Percentiles rank a stretch among this genome's conserved stretches.
Conservation (phyloP, 1,140 invertebrate species). For the Colletes latitarsis region DNA sequence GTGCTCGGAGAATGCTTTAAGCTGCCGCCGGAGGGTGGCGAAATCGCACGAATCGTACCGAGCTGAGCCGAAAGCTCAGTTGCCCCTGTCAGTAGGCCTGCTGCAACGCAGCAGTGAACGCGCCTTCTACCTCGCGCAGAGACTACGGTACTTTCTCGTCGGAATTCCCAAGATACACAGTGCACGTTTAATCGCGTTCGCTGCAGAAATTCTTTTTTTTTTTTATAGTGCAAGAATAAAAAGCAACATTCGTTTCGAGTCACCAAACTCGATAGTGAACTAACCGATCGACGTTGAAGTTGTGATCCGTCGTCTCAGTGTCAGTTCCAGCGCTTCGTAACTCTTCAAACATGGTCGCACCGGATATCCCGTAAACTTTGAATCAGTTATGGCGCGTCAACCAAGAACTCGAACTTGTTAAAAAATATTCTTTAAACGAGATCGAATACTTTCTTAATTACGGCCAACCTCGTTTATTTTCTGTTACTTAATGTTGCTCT, state of each 20-base stretch:
- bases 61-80: constrained; percentile 62
- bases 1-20: constrained; percentile 72
- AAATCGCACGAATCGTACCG: constrained; percentile 64
- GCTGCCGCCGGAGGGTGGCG: constrained; percentile 64
- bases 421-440: neutral
- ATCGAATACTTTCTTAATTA: neutral
- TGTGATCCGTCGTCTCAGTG: neutral
- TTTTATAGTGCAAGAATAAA: neutral
- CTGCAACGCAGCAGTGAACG: constrained; percentile 75
- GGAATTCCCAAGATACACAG: neutral
- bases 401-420: neutral
- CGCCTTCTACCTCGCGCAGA: constrained; percentile 54
- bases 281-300: neutral
- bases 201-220: neutral
- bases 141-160: constrained; percentile 26
- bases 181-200: neutral
- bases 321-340: neutral
- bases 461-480: neutral
- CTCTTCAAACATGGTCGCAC: neutral
- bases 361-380: neutral
- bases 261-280: neutral
- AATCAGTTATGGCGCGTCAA: neutral
- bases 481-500: no score
- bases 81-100: constrained; percentile 73
- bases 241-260: neutral